Base-by-base conservation (phyloP, 2,113 vertebrate species). In the Rhipidura dahli region DNA sequence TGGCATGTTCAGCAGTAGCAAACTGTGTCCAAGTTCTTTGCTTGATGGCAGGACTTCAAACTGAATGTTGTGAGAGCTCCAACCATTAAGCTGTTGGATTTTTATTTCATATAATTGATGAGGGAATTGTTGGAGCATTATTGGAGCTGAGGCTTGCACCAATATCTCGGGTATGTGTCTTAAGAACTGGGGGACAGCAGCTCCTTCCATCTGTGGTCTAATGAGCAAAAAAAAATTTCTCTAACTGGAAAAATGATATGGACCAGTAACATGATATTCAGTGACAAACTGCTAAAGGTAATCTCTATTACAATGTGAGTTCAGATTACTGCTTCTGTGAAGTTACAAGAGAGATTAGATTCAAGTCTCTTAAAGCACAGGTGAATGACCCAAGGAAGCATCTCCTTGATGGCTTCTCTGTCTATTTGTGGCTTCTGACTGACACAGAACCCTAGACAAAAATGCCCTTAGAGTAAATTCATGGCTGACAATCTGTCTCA, bases 381-480 rank as follows among this genome's bases (percentile, higher is more conserved):
- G 51, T 87, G 68, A 92, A 23, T 83, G 60, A 73, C 50, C 49
- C 54, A 85, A 72, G 61, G 76, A 90, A 79, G 17, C 35, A 78
- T 30, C 50, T 88, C 9, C 42, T 94, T 73, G 63, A 39, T 53
- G 11, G 16, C 35, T 96, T 89, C 71, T 80, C 63, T 83, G 45
- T 59, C 60, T 75, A 83, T 79, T 72, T 77, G 45, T 70, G 64
- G 3, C 63, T 94, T 88, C 68, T 92, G 56, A 70, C 12, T 60
- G 71, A 66, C 31, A 54, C 6, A 15, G 35, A 86, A 91, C 57
- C 63, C 63, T 70, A 85, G 66, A 77, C 39, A 33, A 70, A 90
- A 77, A 86, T 78, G 80, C 51, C 80, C 60, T 90, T 23, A 95
- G 71, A 80, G 59, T 70, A 92, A 94, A 90, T 63, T 83, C 47